phyloP scores from a whole-genome alignment of 2,797 vertebrate species.

The Mus spretus region DNA sequence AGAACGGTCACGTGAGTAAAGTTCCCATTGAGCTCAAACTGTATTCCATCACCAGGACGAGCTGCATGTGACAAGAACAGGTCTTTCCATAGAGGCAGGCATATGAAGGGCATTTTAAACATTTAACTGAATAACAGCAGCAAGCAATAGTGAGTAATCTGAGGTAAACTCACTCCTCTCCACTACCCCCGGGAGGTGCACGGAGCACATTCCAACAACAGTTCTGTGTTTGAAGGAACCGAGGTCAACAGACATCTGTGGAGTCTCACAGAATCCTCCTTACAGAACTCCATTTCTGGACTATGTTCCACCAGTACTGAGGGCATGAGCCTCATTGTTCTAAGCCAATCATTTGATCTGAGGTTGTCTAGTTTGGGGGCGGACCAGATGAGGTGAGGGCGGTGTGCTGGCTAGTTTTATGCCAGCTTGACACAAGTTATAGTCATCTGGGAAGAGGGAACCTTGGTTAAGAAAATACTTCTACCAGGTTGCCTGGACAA shows the following conservation, averaged over 20 bases:
- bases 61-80: neutral
- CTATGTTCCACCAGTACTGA: neutral
- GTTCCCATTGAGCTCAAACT: neutral
- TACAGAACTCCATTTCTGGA: neutral
- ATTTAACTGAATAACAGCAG: neutral
- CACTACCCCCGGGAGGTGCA: neutral
- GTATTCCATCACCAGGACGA: neutral
- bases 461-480: neutral
- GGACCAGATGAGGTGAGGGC: neutral
- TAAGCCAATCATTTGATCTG: neutral
- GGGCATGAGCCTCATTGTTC: neutral
- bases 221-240: neutral
- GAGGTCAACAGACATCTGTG: neutral
- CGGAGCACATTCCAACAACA: accelerated
- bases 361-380: neutral
- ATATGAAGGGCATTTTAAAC: neutral
- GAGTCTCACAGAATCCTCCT: neutral
- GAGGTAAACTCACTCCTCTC: neutral
- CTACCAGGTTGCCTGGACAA: neutral
- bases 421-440: neutral
- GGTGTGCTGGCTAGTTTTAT: neutral
- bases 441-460: neutral
- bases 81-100: neutral
- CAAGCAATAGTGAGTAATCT: neutral
- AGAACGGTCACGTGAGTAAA: neutral